These are phyloP conservation scores for Brachymystax lenok DNA, from an alignment of 2,797 vertebrate species.

Conservation along the genomic window DNA sequence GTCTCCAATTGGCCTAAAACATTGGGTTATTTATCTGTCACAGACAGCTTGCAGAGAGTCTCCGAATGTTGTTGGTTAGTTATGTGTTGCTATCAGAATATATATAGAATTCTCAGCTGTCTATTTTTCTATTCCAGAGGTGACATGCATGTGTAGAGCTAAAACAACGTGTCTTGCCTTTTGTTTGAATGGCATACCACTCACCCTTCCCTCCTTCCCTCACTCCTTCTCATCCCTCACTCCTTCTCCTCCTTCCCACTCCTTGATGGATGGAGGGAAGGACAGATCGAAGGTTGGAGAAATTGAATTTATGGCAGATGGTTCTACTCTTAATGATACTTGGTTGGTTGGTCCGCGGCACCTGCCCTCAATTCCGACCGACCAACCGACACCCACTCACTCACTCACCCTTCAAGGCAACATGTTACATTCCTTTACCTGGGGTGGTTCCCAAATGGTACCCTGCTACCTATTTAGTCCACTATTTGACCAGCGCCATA, in stretches of 20 bases:
- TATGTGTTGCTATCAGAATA: background rate
- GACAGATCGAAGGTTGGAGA: background rate
- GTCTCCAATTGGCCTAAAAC: conserved; percentile 19
- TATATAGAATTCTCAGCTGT: background rate
- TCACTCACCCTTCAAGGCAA: background rate
- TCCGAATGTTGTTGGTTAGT: no score
- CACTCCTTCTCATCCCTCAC: background rate
- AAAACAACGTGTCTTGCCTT: conserved; percentile 10
- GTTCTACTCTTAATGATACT: conserved; percentile 29
- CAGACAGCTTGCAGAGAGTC: background rate
- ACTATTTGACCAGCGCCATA: no score
- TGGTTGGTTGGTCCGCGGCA: conserved; percentile 5
- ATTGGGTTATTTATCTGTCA: conserved; percentile 8
- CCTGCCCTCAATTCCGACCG: conserved; percentile 20
- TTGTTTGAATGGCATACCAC: background rate
- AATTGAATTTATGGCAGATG: conserved; percentile 27
- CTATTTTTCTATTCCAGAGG: background rate
- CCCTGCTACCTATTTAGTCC: background rate
- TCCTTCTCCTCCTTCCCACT: background rate
- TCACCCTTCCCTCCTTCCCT: background rate
- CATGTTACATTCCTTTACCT: background rate
- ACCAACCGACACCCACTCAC: background rate
- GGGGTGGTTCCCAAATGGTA: background rate
- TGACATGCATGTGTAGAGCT: background rate
- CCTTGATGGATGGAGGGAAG: conserved; percentile 22